Evolutionary conservation across 2,888 invertebrate species (phyloP), one percentile per base, ranked within the genome.

Genomic region (Lasioglossum pauxillum): DNA sequence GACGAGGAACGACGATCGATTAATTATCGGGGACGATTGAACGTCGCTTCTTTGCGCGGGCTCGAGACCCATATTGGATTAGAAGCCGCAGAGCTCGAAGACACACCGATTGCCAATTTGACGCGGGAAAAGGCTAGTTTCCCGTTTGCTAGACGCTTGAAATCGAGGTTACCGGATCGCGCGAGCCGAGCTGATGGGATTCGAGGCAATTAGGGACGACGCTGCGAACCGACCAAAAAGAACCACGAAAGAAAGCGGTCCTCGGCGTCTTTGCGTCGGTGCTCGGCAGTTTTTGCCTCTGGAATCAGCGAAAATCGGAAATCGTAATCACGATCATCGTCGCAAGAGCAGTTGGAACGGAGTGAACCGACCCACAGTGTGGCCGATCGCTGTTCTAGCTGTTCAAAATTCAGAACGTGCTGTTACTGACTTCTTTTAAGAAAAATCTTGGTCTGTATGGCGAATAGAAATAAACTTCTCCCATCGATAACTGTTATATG

Each of bases 11-110:
- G 53, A 53, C 53, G 19, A 69, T n/a, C 69, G 69, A 69, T 35
- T 7, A 23, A 69, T 35, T 7, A 23, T 38, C 60, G 16, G 14
- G 14, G 27, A 64, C 35, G 67, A 67, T 67, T 31, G 31, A 67
- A 7, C 71, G 16, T 53, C 16, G 44, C 19, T 27, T 60, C 53
- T 57, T 71, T 35, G 44, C 75, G 31, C 53, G 41, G 69, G 49
- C 75, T 87, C 76, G 60, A 38, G 23, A 53, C 16, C 31, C 46
- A 69, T 71, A 83, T 85, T 72, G 87, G 87, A 87, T 87, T 74
- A 82, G 87, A 87, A 87, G 83, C 87, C 86, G 57, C 82, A 76
- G 71, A n/a, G 41, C 38, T 72, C 57, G 64, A 76, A 80, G 77
- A 79, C 79, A 78, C 64, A 53, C 53, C 74, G 23, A 87, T 82